Base-by-base conservation (phyloP, 2,888 invertebrate species). In the Creontiades dilutus region DNA sequence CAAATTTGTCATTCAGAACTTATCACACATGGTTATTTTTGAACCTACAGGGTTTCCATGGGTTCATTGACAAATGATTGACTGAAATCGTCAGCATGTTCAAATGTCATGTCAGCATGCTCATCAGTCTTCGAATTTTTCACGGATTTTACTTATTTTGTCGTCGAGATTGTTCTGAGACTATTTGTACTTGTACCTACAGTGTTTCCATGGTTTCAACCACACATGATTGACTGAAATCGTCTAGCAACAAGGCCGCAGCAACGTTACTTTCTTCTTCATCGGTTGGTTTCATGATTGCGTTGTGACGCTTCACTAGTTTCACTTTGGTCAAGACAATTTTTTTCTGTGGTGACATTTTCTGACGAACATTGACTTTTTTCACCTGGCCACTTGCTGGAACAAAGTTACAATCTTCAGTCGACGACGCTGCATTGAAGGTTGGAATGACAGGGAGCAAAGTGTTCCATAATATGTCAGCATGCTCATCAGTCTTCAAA, bases 401-500 rank as follows among this genome's bases (percentile, higher is more conserved):
- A 37, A 76, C 37, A 28, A 76, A 76, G 76, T 37, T 16, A 19
- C 23, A 14, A 81, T 4, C 46, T 47, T 81, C 48, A 48, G 46
- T 47, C 48, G 84, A 84, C 11, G 84, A 84, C 12, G 27, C 14
- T 28, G 84, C 52, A 23, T 84, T 23, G 14, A 81, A 37, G 37
- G 81, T 47, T 19, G 81, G 37, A 46, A 28, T 47, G 23, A 84
- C 55, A 13, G 84, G 84, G 7, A 55, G 84, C 84, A 55, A 37
- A n/a, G 84, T 28, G 55, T 84, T 84, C 27, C 52, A 55, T 12
- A 84, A 28, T 57, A 84, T 57, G 28, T 84, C 57, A 27, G 57
- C 52, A n/a, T 84, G 84, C 52, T 84, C 84, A 57, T 84, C 84
- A 57, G 55, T 27, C 11, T 27, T 19, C 84, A 84, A 23, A 55